A percentile compares a stretch with the other conserved stretches of the same genome.
Evolutionary conservation across 2,113 vertebrate genomes (phyloP).

Genomic region (Vulpes lagopus): DNA sequence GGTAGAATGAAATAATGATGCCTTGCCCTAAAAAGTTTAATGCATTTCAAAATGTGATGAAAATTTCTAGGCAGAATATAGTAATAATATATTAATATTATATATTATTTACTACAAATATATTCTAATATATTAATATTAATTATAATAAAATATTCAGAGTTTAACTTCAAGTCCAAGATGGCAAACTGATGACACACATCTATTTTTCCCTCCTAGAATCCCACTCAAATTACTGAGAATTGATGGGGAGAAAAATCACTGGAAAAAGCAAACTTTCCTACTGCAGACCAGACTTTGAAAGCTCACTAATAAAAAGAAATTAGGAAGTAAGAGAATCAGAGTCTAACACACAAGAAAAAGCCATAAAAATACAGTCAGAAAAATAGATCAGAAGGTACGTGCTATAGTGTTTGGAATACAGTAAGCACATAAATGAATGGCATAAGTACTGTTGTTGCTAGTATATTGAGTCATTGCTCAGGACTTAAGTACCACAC

Average conservation of each 20-base stretch:
- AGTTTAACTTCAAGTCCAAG: neutral
- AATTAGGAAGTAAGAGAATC: neutral
- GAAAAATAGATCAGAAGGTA: neutral
- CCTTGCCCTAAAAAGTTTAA: neutral
- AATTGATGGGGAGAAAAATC: neutral
- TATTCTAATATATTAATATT: too few species aligned
- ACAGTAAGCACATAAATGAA: neutral
- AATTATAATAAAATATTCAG: neutral
- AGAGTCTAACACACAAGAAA: neutral
- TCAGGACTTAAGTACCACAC: neutral
- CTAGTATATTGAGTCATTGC: neutral
- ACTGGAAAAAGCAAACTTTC: neutral
- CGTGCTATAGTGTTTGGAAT: neutral
- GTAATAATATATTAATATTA: too few species aligned
- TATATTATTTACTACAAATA: too few species aligned
- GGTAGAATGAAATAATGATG: neutral
- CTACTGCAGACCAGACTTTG: neutral
- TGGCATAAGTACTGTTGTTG: neutral
- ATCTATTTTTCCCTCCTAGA: neutral
- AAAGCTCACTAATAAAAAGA: neutral
- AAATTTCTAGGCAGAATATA: neutral
- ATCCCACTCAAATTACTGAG: neutral
- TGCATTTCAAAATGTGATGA: conserved; percentile 2
- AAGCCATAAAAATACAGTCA: neutral
- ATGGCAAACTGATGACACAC: neutral